phyloP scores from a whole-genome alignment of 2,797 vertebrate genomes.

The Anisognathus igniventris region DNA sequence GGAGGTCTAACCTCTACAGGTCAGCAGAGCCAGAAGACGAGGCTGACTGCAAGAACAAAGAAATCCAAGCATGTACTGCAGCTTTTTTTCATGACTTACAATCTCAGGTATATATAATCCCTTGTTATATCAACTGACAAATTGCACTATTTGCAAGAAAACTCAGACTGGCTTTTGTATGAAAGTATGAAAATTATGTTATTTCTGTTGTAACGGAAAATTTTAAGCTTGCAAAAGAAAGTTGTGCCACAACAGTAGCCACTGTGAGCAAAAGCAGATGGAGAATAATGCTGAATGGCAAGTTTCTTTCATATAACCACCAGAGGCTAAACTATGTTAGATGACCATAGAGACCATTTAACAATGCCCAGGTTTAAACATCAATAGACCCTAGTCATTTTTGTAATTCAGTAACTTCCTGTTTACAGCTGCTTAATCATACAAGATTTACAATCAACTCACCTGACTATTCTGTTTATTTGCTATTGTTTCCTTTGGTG shows the following conservation, averaged over 20 bases:
- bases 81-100: not conserved
- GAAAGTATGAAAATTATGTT: not conserved
- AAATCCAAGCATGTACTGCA: not conserved
- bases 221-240: not conserved
- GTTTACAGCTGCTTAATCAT: not conserved
- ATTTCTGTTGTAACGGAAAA: not conserved
- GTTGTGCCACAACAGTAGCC: not conserved
- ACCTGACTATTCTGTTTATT: not conserved
- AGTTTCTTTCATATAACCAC: not conserved
- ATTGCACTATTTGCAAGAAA: not conserved
- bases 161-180: not conserved
- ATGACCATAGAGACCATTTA: not conserved
- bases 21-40: not conserved
- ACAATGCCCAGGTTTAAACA: not conserved
- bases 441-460: not conserved
- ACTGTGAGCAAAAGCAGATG: conserved; percentile 3
- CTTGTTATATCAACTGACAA: not conserved
- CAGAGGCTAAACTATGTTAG: not conserved
- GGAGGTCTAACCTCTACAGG: not conserved
- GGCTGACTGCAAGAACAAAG: not conserved
- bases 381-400: not conserved
- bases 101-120: not conserved
- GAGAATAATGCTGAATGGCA: not conserved
- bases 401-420: not conserved
- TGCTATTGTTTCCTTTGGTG: not conserved